Evolutionary conservation across 1,140 invertebrate genomes (phyloP), one percentile per base, ranked within the genome.

Genomic region (Neodiprion lecontei): DNA sequence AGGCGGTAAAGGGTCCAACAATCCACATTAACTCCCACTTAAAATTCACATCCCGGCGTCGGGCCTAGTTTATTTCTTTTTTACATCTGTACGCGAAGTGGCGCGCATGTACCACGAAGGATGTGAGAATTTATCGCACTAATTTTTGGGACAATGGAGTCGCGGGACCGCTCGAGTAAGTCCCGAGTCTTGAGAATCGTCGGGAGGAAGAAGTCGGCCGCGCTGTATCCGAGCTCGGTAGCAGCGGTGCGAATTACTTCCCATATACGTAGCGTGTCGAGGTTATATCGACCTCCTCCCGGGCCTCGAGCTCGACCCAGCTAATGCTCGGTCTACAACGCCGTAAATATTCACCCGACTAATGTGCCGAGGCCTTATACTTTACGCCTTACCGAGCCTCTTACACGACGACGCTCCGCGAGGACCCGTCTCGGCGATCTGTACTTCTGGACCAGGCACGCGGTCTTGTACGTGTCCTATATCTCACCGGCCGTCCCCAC

Each of bases 281-380:
- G 74, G 73, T 80, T 78, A 81, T 77, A 74, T 76, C 75, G 78
- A 61, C 53, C 53, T 61, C 53, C 7, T 9, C 53, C 53, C 53
- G 53, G n/a, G 53, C 7, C 53, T 17, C 53, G n/a, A 61, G 53
- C 53, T 7, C 53, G 76, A 67, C 75, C 65, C 74, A 67, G 73
- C 79, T 80, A 80, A 81, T 79, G 79, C 74, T 73, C 73, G 50
- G 48, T 65, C 72, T 69, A 67, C 72, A 69, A 72, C 79, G 79
- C 79, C 77, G 80, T 85, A 86, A 86, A 86, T 84, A 87, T 82
- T 81, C 75, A 75, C 47, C 67, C 73, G 81, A 79, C 80, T 84
- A 87, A 86, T 84, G 82, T 78, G 79, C 80, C 78, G 78, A 81
- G 83, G 82, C 79, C 81, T 84, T 80, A 82, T 76, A 83, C 79